phyloP scores from a whole-genome alignment of 2,113 vertebrate species.

The Poicephalus gulielmi region DNA sequence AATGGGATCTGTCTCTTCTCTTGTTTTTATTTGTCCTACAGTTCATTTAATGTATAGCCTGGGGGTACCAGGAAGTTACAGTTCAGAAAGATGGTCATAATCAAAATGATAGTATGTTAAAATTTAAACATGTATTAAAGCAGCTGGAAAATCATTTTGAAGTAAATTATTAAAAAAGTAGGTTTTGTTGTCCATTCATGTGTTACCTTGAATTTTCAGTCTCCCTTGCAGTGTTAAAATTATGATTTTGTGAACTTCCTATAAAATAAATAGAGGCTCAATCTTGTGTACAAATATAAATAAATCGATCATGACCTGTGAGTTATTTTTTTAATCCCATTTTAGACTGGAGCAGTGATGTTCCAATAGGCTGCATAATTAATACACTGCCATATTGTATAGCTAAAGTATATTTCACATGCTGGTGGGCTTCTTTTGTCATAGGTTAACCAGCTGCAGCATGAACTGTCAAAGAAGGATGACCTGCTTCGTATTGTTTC shows the following conservation, averaged over 20 bases:
- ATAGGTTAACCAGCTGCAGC: slow-evolving; percentile 95
- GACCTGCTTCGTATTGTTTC: slow-evolving; percentile 93
- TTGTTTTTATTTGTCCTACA: not conserved
- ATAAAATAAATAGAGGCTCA: not conserved
- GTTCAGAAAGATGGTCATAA: not conserved
- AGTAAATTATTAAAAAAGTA: not conserved
- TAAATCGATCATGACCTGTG: not conserved
- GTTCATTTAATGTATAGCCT: not conserved
- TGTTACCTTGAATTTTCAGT: not conserved
- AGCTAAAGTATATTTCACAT: not conserved
- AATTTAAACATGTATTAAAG: not conserved
- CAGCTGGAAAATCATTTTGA: not conserved
- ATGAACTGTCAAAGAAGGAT: slow-evolving; percentile 94
- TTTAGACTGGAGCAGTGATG: not conserved
- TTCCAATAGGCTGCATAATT: not conserved
- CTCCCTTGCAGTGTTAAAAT: not conserved
- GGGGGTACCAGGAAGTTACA: not conserved
- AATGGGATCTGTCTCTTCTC: not conserved
- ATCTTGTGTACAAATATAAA: not conserved
- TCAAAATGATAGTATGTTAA: not conserved
- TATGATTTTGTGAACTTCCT: not conserved
- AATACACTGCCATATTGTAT: not conserved
- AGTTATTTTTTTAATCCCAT: not conserved
- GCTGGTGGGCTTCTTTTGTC: not conserved
- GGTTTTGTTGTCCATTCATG: not conserved